phyloP scores from a whole-genome alignment of 2,797 vertebrate genomes.

The Pseudochaenichthys georgianus region DNA sequence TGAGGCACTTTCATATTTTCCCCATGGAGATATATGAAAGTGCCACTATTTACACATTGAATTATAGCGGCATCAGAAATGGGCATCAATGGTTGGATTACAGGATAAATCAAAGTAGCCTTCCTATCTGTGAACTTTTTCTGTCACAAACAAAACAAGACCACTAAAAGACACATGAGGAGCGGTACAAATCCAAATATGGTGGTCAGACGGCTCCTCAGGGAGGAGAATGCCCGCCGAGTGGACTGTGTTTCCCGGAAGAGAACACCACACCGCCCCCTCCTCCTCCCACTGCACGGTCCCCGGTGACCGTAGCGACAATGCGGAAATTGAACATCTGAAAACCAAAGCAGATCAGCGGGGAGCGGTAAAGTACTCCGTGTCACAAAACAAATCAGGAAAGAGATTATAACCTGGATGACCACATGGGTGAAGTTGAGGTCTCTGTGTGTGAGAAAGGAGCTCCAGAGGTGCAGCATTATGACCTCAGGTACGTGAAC shows the following conservation, averaged over 20 bases:
- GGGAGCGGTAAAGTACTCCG: rapidly evolving
- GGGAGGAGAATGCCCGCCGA: too few relatives aligned
- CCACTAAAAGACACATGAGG: too few relatives aligned
- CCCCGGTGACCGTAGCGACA: background rate
- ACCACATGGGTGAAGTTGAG: background rate
- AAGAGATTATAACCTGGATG: background rate
- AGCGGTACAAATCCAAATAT: too few relatives aligned
- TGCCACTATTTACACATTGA: too few relatives aligned
- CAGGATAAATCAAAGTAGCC: too few relatives aligned
- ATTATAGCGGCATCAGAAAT: background rate
- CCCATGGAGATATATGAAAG: too few relatives aligned
- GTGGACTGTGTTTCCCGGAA: too few relatives aligned
- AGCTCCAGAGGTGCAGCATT: rapidly evolving
- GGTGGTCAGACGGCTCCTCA: too few relatives aligned
- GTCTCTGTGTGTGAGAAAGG: rapidly evolving
- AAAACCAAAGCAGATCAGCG: background rate
- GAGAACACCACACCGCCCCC: too few relatives aligned
- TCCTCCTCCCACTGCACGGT: background rate
- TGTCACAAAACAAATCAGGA: too few relatives aligned
- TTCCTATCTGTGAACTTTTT: background rate
- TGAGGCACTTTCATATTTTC: too few relatives aligned
- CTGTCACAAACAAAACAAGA: background rate
- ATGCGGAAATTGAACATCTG: background rate
- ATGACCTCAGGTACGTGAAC: background rate
- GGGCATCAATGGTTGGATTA: background rate